Evolutionary conservation across 2,888 invertebrate species (phyloP).

Genomic region (Caenorhabditis afra): DNA sequence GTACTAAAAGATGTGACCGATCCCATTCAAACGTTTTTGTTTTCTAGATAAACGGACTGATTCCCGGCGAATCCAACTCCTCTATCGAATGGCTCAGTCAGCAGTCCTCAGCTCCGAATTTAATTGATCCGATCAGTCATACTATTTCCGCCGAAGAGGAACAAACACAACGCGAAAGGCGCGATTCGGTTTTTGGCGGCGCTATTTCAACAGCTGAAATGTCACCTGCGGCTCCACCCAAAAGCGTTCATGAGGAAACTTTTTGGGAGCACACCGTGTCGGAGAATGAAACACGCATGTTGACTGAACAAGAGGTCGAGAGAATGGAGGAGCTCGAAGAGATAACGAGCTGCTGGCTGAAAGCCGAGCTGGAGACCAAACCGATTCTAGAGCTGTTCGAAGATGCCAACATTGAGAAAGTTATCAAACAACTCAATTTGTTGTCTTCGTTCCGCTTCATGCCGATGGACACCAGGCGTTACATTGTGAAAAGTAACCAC

Average conservation of each 20-base stretch:
- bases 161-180: slow-evolving; percentile 20
- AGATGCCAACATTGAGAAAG: slow-evolving; percentile 13
- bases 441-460: slow-evolving; percentile 38
- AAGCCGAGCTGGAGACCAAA: slow-evolving; percentile 25
- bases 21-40: not conserved
- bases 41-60: slow-evolving; percentile 62
- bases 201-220: slow-evolving; percentile 18
- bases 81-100: slow-evolving; percentile 67
- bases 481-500: slow-evolving; percentile 31
- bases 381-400: slow-evolving; percentile 37
- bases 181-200: slow-evolving; percentile 47
- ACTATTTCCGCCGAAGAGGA: slow-evolving; percentile 35
- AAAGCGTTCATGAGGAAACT: slow-evolving; percentile 45
- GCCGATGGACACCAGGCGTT: slow-evolving; percentile 12
- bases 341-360: slow-evolving; percentile 43
- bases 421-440: slow-evolving; percentile 37
- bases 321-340: slow-evolving; percentile 51
- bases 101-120: slow-evolving; percentile 49
- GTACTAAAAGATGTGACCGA: slow-evolving; percentile 18
- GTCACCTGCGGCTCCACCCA: slow-evolving; percentile 6
- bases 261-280: slow-evolving; percentile 50
- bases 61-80: slow-evolving; percentile 56
- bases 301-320: slow-evolving; percentile 45
- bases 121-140: slow-evolving; percentile 57
- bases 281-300: slow-evolving; percentile 39